Percentiles rank a stretch among this genome's conserved stretches.
phyloP scores from a whole-genome alignment of 1,140 invertebrate genomes.

The Drosophila tropicalis region DNA sequence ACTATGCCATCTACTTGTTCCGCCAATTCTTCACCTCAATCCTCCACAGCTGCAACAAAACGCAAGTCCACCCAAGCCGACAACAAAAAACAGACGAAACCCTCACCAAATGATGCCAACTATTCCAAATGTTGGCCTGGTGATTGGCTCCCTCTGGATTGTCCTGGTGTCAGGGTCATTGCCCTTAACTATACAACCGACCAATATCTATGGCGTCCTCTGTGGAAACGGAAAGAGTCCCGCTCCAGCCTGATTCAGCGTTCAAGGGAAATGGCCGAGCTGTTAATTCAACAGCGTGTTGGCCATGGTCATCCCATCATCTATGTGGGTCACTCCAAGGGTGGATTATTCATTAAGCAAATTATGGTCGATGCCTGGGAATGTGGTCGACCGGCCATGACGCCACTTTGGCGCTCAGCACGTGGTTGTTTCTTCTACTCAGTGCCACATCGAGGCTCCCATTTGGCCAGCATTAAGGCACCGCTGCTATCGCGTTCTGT shows the following conservation, averaged over 20 bases:
- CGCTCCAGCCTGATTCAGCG: slow-evolving; percentile 86
- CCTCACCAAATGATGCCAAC: slow-evolving; percentile 71
- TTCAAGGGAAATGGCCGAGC: slow-evolving; percentile 87
- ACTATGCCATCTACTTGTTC: neutral
- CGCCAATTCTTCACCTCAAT: neutral
- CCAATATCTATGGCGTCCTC: slow-evolving; percentile 87
- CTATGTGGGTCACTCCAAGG: slow-evolving; percentile 90
- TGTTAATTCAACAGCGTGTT: slow-evolving; percentile 85
- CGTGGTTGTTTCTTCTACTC: slow-evolving; percentile 89
- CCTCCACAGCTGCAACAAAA: neutral
- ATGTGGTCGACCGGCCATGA: slow-evolving; percentile 64
- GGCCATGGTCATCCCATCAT: slow-evolving; percentile 86
- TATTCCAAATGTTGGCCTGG: slow-evolving; percentile 88
- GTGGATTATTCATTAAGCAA: slow-evolving; percentile 89
- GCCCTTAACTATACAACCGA: slow-evolving; percentile 89
- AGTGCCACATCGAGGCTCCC: slow-evolving; percentile 89
- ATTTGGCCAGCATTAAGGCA: slow-evolving; percentile 87
- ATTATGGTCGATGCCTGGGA: slow-evolving; percentile 86
- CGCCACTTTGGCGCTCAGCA: slow-evolving; percentile 84
- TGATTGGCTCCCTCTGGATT: slow-evolving; percentile 88
- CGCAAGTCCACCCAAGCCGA: slow-evolving; percentile 22
- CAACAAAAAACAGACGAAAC: slow-evolving; percentile 53
- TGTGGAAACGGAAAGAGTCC: slow-evolving; percentile 87
- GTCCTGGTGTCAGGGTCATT: slow-evolving; percentile 87
- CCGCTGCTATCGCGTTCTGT: slow-evolving; percentile 86